A percentile compares a stretch with the other conserved stretches of the same genome.
These are phyloP conservation scores for Drosophila funebris DNA, from an alignment of 1,140 invertebrate species.

Conservation along the genomic window DNA sequence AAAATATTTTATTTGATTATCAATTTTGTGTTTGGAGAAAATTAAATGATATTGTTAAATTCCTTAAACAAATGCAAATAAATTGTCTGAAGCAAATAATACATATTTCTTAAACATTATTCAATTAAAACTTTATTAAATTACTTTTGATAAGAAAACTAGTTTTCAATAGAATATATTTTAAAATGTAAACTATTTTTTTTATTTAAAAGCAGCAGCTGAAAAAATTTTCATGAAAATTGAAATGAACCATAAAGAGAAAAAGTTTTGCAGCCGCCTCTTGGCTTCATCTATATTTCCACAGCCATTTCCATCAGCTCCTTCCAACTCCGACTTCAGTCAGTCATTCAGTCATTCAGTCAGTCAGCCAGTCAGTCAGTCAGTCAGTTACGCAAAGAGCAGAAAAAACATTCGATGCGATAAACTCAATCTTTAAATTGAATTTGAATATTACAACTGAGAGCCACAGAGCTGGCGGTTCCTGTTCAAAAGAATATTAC, in stretches of 20 bases:
- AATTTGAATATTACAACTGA: constrained; percentile 74
- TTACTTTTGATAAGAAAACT: too few relatives aligned
- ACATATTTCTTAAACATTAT: too few relatives aligned
- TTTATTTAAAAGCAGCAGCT: neutral
- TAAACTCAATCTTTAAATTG: constrained; percentile 80
- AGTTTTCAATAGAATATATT: neutral
- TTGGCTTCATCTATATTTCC: constrained; percentile 11
- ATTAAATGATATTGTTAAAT: too few relatives aligned
- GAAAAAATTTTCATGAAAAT: constrained; percentile 23
- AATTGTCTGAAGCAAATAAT: too few relatives aligned
- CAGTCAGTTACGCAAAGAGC: constrained; percentile 59
- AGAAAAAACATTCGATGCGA: constrained; percentile 65
- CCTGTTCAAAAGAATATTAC: neutral
- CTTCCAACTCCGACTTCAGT: constrained; percentile 15
- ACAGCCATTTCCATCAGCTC: constrained; percentile 28
- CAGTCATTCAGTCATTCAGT: constrained; percentile 17
- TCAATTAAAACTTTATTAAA: too few relatives aligned
- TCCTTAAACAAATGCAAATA: neutral
- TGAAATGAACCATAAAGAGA: constrained; percentile 24
- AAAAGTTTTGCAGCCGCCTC: constrained; percentile 24
- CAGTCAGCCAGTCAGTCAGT: constrained; percentile 32
- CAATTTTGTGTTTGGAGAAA: too few relatives aligned
- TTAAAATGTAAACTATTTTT: neutral
- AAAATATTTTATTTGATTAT: too few relatives aligned
- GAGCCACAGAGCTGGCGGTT: neutral